Percentiles rank a stretch among this genome's conserved stretches.
phyloP scores from a whole-genome alignment of 2,113 vertebrate genomes.

The Chaetodon auriga region DNA sequence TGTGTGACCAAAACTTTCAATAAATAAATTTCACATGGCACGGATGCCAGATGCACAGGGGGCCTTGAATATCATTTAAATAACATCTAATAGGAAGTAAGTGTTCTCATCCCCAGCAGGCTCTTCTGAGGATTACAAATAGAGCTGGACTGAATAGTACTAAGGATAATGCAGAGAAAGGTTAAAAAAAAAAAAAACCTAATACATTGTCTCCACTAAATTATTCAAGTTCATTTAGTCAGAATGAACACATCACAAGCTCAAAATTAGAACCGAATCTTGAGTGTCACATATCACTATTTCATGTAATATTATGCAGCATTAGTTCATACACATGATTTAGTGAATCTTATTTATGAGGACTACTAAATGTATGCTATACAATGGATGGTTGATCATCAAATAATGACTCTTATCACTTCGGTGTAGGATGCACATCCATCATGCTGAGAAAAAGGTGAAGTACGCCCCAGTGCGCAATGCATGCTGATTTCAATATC shows the following conservation, averaged over 20 bases:
- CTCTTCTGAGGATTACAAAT: slow-evolving; percentile 56
- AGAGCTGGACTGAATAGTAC: slow-evolving; percentile 3
- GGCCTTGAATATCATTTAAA: slow-evolving; percentile 84
- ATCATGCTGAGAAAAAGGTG: slow-evolving; percentile 77
- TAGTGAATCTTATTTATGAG: slow-evolving; percentile 61
- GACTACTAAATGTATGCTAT: slow-evolving; percentile 64
- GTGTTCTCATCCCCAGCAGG: slow-evolving; percentile 34
- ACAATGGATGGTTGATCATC: slow-evolving; percentile 82
- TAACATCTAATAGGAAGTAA: slow-evolving; percentile 65
- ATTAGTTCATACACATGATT: slow-evolving; percentile 44
- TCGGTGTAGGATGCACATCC: slow-evolving; percentile 72
- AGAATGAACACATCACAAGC: slow-evolving; percentile 7
- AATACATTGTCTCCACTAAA: not conserved
- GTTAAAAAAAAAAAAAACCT: not conserved
- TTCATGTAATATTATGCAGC: slow-evolving; percentile 29
- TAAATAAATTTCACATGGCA: slow-evolving; percentile 86
- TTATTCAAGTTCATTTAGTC: slow-evolving; percentile 4
- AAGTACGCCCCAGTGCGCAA: slow-evolving; percentile 60
- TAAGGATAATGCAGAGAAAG: not conserved
- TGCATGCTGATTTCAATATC: slow-evolving; percentile 77
- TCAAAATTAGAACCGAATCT: slow-evolving; percentile 23
- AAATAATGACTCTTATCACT: slow-evolving; percentile 83
- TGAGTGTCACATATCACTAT: slow-evolving; percentile 17
- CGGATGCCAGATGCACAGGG: slow-evolving; percentile 80
- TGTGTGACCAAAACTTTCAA: slow-evolving; percentile 92